Conservation (phyloP, 1,140 invertebrate genomes). For the Trypoxylus dichotomus region DNA sequence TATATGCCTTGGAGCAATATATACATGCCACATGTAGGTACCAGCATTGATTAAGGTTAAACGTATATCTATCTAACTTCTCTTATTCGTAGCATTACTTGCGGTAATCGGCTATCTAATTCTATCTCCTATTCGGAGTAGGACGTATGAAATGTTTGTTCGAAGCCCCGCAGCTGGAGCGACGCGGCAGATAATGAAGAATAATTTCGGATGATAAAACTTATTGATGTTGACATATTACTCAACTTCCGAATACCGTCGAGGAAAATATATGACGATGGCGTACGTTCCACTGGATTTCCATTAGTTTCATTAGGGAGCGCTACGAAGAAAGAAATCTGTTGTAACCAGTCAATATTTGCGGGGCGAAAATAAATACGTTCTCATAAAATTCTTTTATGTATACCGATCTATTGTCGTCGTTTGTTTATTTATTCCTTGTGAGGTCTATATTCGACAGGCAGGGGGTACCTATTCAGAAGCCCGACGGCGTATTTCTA, state of each 20-base stretch:
- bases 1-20: background rate
- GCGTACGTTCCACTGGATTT: background rate
- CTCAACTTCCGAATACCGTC: background rate
- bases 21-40: background rate
- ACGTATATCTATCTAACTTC: background rate
- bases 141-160: background rate
- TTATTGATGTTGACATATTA: slow-evolving; percentile 7
- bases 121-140: background rate
- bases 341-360: background rate
- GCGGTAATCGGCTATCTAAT: background rate
- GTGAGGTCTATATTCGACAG: background rate
- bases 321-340: background rate
- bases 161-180: background rate
- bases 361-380: background rate
- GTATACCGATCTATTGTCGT: background rate
- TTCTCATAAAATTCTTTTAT: background rate
- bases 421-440: background rate
- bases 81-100: background rate
- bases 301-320: background rate
- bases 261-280: background rate
- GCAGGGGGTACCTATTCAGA: background rate
- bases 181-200: background rate
- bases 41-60: background rate
- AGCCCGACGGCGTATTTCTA: background rate
- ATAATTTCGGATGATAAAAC: background rate